Base-by-base conservation (phyloP, 1,140 invertebrate species). In the Charaxes varanes region DNA sequence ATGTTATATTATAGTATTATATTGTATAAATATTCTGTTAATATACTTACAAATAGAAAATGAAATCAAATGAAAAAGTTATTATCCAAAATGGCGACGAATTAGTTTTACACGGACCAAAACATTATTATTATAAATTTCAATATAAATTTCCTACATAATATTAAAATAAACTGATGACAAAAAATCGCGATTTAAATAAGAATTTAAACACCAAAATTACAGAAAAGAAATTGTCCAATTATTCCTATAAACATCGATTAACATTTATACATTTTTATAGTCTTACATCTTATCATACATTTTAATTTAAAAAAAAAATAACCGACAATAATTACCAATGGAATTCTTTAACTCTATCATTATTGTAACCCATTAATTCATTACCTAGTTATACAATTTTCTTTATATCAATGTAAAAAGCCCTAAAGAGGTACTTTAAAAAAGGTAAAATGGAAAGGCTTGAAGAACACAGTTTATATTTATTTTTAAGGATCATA, bases 11-110 rank as follows among this genome's bases (percentile, higher is more conserved):
- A 38, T 24, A 36, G 11, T 17, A 30, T 26, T 32, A 18, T 27
- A 28, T 18, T 7, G 2, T 49, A 36, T 41, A 24, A 41, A 51
- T 18, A 33, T 41, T 52, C 40, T 53, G 47, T 35, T 24, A 31
- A 41, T 17, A 8, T 27, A 31, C 14, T 30, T 40, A 40, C 6
- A 18, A 34, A 21, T 23, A 35, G 13, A 30, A 34, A 6, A 33
- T 42, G 15, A 8, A 15, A 21, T 21, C 7, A 19, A 32, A 28
- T 12, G 11, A 32, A 30, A 36, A 37, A 17, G 22, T 19, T 13
- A 31, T 19, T 37, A 45, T 31, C 32, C 22, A 33, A 40, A 40
- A 33, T 38, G 30, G 43, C 43, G 36, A 12, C 22, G n/a, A n/a
- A n/a, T n/a, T n/a, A n/a, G n/a, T n/a, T n/a, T n/a, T n/a, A n/a